Evolutionary conservation across 2,113 vertebrate species (phyloP).

Genomic region (Oenanthe melanoleuca): DNA sequence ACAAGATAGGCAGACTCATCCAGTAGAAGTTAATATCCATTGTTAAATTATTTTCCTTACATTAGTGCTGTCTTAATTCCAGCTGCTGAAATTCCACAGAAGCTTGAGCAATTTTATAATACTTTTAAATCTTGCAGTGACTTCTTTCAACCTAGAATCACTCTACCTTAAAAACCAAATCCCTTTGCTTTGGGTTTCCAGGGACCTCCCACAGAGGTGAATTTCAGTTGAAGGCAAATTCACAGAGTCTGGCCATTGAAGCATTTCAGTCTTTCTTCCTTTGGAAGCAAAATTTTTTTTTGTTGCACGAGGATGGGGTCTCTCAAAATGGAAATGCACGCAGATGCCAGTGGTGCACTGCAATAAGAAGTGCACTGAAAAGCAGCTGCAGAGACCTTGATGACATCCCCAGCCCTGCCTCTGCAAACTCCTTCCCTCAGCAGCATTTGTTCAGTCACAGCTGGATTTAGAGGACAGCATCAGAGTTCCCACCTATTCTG

Average conservation of each 20-base stretch:
- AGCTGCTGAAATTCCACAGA: background rate
- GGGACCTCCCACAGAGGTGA: background rate
- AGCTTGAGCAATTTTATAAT: background rate
- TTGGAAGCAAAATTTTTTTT: background rate
- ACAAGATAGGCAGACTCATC: background rate
- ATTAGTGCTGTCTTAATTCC: background rate
- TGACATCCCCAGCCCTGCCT: background rate
- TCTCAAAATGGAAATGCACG: background rate
- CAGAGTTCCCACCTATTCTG: background rate
- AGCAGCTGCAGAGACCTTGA: fast-evolving
- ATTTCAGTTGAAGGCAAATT: background rate
- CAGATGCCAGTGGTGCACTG: fast-evolving
- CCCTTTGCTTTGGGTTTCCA: background rate
- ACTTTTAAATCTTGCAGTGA: background rate
- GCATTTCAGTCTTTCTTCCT: background rate
- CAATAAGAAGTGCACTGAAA: background rate
- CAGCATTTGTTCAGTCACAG: background rate
- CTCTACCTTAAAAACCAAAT: background rate
- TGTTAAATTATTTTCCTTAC: background rate
- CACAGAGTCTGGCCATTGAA: background rate
- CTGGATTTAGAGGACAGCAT: background rate
- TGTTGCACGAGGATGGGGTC: fast-evolving
- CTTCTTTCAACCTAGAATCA: background rate
- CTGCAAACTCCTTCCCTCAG: background rate
- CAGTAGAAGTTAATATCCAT: background rate